Base-by-base conservation (phyloP, 2,797 vertebrate species). In the Hirundo rustica region DNA sequence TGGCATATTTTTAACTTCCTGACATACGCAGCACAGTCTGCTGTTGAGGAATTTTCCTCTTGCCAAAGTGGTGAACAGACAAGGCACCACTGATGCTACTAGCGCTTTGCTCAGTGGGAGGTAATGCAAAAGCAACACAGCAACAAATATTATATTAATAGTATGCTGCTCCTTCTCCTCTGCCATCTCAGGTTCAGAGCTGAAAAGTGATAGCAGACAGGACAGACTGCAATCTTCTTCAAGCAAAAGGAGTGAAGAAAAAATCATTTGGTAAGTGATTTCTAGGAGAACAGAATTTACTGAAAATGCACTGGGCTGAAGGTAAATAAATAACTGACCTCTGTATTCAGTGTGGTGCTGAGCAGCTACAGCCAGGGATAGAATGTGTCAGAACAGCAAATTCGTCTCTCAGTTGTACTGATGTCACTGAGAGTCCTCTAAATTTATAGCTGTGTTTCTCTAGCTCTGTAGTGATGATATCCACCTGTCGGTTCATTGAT, bases 1-100 rank as follows among this genome's bases (percentile, higher is more conserved):
- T 51, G 77, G 75, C 20, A 7, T 88, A 86, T 92, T 92, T 96
- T 95, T 94, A 96, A 85, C 80, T 93, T 90, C 85, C 85, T 93
- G 89, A 72, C 92, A 94, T 12, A 30, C 4, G 42, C 77, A 79
- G 68, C 72, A 62, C 16, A 72, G 66, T 40, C 60, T 96, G 90
- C 87, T 92, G 42, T n/a, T 89, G 93, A 94, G 76, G 89, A 96
- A 91, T 94, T 94, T 85, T 93, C 61, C 57, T 88, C 92, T 91
- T 3, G 0, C 71, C 67, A 55, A 85, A 93, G 79, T 81, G 86
- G 96, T 92, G 87, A 94, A 91, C 85, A 95, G 85, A 94, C 91
- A 79, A 90, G 95, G 80, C 88, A 88, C 47, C 57, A 26, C 66
- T 71, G 91, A 88, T 89, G 93, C 71, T 72, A 8, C 95, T 89